A percentile compares a stretch with the other conserved stretches of the same genome.
Conservation (phyloP, 2,797 vertebrate genomes). For the Sparidentex hasta region DNA sequence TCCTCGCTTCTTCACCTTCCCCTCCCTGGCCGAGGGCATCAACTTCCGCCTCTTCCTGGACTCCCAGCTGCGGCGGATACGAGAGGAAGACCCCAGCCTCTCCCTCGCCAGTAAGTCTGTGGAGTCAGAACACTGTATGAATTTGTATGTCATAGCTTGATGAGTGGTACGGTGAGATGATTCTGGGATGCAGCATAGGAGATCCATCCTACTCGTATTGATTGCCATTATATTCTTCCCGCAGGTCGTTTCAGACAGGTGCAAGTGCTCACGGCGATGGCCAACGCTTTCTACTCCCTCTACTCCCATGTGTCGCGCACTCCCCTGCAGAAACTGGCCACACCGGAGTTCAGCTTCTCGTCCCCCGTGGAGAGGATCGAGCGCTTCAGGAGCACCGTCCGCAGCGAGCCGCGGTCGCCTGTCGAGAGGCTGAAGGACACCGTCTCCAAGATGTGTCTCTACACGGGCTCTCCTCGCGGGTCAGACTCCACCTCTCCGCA, state of each 20-base stretch:
- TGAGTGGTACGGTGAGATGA: neutral
- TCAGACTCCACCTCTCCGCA: conserved; percentile 71
- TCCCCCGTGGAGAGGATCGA: conserved; percentile 80
- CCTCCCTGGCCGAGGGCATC: conserved; percentile 91
- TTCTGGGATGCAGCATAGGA: neutral
- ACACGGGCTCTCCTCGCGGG: conserved; percentile 83
- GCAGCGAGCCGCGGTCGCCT: conserved; percentile 85
- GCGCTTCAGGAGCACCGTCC: conserved; percentile 75
- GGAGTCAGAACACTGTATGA: too few species aligned
- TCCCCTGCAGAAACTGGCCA: conserved; percentile 88
- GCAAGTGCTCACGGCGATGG: conserved; percentile 89
- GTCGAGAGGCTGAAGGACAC: conserved; percentile 90
- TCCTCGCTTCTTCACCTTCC: conserved; percentile 90
- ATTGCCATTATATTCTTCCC: neutral
- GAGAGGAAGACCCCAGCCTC: conserved; percentile 91
- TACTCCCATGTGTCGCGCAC: conserved; percentile 93
- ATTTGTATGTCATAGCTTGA: neutral
- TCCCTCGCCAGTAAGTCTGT: conserved; percentile 90
- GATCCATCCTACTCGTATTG: rapidly evolving
- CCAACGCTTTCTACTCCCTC: conserved; percentile 93
- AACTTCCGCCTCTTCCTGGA: conserved; percentile 93
- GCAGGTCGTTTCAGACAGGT: conserved; percentile 95
- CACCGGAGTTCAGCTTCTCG: conserved; percentile 82
- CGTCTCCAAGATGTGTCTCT: conserved; percentile 92
- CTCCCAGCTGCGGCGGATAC: conserved; percentile 89